These are phyloP conservation scores for Geophilus truncorum DNA, from an alignment of 2,888 invertebrate species.

Conservation along the genomic window DNA sequence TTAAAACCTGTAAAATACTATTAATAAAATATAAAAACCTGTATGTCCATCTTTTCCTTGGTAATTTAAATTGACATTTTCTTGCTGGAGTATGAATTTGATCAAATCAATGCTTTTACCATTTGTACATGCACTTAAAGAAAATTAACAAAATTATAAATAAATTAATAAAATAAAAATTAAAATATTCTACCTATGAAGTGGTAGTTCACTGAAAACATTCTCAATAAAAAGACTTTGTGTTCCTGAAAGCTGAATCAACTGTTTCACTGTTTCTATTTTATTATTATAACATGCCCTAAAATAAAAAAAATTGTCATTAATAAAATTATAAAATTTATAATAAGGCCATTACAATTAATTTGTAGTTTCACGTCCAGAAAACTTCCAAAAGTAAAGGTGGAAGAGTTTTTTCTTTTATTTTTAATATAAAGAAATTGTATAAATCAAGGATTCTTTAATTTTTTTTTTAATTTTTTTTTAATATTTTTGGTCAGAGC, in stretches of 20 bases:
- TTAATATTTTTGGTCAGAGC: too few relatives aligned
- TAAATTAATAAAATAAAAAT: not conserved
- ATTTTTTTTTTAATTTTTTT: too few relatives aligned
- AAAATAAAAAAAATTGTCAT: constrained; percentile 31
- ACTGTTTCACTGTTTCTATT: constrained; percentile 48
- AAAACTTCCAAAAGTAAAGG: too few relatives aligned
- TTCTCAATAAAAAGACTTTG: constrained; percentile 48
- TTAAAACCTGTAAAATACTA: not conserved
- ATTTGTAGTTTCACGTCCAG: too few relatives aligned
- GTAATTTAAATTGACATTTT: constrained; percentile 48
- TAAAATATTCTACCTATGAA: constrained; percentile 43
- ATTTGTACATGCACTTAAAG: constrained; percentile 48
- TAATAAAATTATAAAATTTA: too few relatives aligned
- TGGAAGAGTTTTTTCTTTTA: too few relatives aligned
- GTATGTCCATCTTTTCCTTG: constrained; percentile 53
- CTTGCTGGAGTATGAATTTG: constrained; percentile 50
- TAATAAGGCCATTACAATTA: too few relatives aligned
- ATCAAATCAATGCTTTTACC: constrained; percentile 50
- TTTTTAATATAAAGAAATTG: too few relatives aligned
- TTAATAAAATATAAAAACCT: constrained; percentile 41
- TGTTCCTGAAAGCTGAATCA: constrained; percentile 45
- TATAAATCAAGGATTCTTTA: too few relatives aligned
- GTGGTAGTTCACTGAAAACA: constrained; percentile 51
- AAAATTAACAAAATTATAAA: not conserved
- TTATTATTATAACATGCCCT: constrained; percentile 47